A percentile compares a stretch with the other conserved stretches of the same genome.
phyloP scores from a whole-genome alignment of 2,113 vertebrate genomes.

The Manacus vitellinus region DNA sequence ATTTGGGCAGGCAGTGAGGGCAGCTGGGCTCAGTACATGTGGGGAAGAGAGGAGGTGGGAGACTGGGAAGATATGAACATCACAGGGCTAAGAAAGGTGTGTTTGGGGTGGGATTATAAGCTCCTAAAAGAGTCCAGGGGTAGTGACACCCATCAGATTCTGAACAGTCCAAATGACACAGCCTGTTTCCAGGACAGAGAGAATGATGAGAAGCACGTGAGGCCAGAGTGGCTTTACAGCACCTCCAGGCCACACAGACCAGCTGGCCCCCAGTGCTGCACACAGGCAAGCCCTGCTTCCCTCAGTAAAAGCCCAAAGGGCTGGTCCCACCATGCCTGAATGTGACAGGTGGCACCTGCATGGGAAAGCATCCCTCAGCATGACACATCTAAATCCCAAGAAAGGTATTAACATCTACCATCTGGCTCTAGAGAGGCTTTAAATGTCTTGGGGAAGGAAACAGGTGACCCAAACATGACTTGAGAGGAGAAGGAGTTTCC shows the following conservation, averaged over 20 bases:
- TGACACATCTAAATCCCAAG: not conserved
- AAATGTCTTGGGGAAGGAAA: not conserved
- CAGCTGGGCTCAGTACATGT: fast-evolving
- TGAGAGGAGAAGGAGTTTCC: not conserved
- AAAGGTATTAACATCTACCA: not conserved
- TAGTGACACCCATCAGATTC: not conserved
- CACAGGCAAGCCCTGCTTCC: not conserved
- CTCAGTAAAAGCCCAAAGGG: not conserved
- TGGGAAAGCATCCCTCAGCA: not conserved
- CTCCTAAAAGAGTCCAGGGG: not conserved
- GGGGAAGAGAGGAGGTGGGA: not conserved
- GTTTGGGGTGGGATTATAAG: not conserved
- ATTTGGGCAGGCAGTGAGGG: not conserved
- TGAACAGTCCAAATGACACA: not conserved
- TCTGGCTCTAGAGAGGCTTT: not conserved
- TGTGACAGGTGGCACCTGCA: not conserved
- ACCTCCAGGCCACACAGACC: not conserved
- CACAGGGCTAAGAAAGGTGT: not conserved
- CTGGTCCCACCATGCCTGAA: not conserved
- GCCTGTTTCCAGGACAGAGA: not conserved
- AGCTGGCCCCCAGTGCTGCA: not conserved
- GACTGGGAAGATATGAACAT: not conserved
- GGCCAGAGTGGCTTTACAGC: not conserved
- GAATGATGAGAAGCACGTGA: not conserved
- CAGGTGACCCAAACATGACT: not conserved